These are phyloP conservation scores for Brachionus rotundiformis DNA, from an alignment of 1,140 invertebrate genomes.

Conservation along the genomic window DNA sequence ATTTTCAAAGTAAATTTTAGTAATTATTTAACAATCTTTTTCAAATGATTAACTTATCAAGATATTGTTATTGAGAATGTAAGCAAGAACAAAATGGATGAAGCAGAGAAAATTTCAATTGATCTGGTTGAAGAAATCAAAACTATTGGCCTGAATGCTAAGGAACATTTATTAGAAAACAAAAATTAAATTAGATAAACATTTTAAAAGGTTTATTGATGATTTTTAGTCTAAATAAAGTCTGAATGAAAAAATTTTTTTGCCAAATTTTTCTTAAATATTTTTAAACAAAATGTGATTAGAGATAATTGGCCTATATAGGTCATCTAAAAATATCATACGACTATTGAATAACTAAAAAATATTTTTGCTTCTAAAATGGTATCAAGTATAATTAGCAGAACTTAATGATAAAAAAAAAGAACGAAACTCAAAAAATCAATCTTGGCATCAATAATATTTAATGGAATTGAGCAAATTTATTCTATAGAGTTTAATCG, in stretches of 20 bases:
- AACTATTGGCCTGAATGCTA: neutral
- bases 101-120: neutral
- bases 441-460: neutral
- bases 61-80: slow-evolving; percentile 47
- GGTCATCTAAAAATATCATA: neutral
- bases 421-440: neutral
- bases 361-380: neutral
- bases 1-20: slow-evolving; percentile 45
- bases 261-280: neutral
- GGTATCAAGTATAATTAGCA: neutral
- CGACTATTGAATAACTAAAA: neutral
- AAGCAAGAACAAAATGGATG: slow-evolving; percentile 15
- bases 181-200: slow-evolving; percentile 31
- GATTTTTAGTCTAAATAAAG: slow-evolving; percentile 11
- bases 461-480: neutral
- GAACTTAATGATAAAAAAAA: too few relatives aligned
- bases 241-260: neutral
- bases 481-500: too few relatives aligned
- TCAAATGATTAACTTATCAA: neutral
- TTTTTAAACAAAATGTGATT: neutral
- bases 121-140: neutral
- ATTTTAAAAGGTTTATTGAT: neutral
- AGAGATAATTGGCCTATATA: neutral
- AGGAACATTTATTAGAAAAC: slow-evolving; percentile 20
- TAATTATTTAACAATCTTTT: neutral